Conservation (phyloP, 2,888 invertebrate species). For the Lasioglossum pauxillum region DNA sequence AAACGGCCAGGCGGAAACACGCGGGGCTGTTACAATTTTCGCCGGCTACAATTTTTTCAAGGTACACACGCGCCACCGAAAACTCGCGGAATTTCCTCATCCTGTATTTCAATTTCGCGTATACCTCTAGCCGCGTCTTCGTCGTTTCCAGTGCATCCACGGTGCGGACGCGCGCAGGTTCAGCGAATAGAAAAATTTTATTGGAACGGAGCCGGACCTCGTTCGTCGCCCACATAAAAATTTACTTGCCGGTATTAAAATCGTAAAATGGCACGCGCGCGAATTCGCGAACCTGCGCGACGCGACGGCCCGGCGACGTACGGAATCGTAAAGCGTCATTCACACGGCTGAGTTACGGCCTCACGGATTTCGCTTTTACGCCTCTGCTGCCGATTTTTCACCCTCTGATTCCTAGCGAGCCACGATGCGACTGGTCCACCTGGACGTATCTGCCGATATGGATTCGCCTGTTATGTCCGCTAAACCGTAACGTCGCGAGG, state of each 20-base stretch:
- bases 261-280: slow-evolving; percentile 70
- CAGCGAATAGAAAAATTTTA: slow-evolving; percentile 52
- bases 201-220: slow-evolving; percentile 43
- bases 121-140: neutral
- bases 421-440: neutral
- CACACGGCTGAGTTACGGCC: slow-evolving; percentile 72
- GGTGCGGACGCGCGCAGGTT: neutral
- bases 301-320: slow-evolving; percentile 62
- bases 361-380: slow-evolving; percentile 45
- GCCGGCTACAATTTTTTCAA: slow-evolving; percentile 35
- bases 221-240: slow-evolving; percentile 55
- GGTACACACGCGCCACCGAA: slow-evolving; percentile 20
- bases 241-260: slow-evolving; percentile 62
- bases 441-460: neutral
- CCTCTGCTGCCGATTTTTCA: slow-evolving; percentile 25
- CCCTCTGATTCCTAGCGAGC: neutral
- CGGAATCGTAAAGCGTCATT: slow-evolving; percentile 76
- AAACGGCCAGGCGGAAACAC: slow-evolving; percentile 31
- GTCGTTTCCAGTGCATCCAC: neutral
- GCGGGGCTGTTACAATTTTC: slow-evolving; percentile 30
- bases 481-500: neutral
- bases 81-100: slow-evolving; percentile 46
- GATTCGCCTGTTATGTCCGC: neutral
- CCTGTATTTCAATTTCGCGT: slow-evolving; percentile 36
- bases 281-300: slow-evolving; percentile 24